phyloP scores from a whole-genome alignment of 2,113 vertebrate species.

The Herpetotheres cachinnans region DNA sequence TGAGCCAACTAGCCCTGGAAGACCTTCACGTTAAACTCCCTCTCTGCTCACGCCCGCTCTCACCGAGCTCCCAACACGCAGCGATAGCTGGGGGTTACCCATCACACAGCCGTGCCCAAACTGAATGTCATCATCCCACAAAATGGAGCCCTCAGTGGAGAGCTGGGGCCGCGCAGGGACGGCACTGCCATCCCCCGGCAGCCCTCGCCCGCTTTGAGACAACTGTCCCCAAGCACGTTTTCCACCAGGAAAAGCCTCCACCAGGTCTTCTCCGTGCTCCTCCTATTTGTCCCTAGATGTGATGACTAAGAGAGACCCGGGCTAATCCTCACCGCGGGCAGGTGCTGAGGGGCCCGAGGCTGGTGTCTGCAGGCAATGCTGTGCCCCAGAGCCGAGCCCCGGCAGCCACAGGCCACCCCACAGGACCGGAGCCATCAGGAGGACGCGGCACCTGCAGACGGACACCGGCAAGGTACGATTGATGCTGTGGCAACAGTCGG shows the following conservation, averaged over 20 bases:
- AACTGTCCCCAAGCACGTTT: neutral
- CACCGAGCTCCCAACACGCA: accelerated
- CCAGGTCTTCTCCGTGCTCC: accelerated
- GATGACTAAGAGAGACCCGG: accelerated
- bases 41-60: neutral
- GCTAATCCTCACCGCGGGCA: neutral
- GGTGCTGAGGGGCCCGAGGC: neutral
- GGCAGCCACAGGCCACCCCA: accelerated
- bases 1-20: neutral
- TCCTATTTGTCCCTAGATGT: neutral
- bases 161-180: neutral
- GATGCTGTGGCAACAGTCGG: neutral
- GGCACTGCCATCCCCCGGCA: neutral
- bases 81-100: accelerated
- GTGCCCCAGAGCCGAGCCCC: accelerated
- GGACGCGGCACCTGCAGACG: accelerated
- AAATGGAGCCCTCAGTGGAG: accelerated
- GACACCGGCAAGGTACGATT: accelerated
- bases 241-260: neutral
- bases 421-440: accelerated
- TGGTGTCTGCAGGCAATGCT: neutral
- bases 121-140: neutral
- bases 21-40: neutral
- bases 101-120: accelerated
- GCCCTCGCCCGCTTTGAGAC: accelerated